Evolutionary conservation across 2,888 invertebrate species (phyloP), one percentile per base, ranked within the genome.

Genomic region (Eupsilia transversa): DNA sequence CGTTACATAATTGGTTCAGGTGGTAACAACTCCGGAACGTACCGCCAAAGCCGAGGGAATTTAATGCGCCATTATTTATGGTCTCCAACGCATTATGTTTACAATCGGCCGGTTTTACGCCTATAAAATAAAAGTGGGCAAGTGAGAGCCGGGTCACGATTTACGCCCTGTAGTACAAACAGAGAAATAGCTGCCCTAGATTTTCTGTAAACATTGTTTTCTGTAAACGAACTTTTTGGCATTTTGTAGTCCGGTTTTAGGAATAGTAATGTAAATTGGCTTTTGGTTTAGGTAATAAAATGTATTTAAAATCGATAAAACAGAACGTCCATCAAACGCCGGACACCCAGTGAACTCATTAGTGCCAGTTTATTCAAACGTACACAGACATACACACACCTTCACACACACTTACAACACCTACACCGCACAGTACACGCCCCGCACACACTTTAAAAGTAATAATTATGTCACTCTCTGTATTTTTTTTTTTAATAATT

Each of bases 1-100:
- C 41, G 71, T 79, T 87, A 86, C 87, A 89, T 91, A 92, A 92
- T 92, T 90, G 92, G 92, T 91, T 92, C 91, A 92, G 93, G 92
- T 92, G 92, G 89, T 89, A 92, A 92, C 90, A 91, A 89, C 91
- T 87, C 88, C 87, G 80, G 88, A 90, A 90, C 89, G 89, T 76
- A 76, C 75, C 85, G 71, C 67, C 70, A 80, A 87, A 85, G 87
- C 86, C 80, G 74, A 72, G 74, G 61, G 81, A 86, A 88, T 86
- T 89, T 89, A 90, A 90, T 87, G 86, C 84, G 81, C 86, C 76
- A 85, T 86, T 83, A 89, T 90, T 90, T 87, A 90, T 87, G 86
- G 86, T 78, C 77, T 77, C 79, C 76, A 74, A 75, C 81, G 82
- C 82, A 85, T 84, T 80, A 86, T 82, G 86, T 86, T 86, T 86